Evolutionary conservation across 2,797 vertebrate genomes (phyloP).

Genomic region (Brotula barbata): DNA sequence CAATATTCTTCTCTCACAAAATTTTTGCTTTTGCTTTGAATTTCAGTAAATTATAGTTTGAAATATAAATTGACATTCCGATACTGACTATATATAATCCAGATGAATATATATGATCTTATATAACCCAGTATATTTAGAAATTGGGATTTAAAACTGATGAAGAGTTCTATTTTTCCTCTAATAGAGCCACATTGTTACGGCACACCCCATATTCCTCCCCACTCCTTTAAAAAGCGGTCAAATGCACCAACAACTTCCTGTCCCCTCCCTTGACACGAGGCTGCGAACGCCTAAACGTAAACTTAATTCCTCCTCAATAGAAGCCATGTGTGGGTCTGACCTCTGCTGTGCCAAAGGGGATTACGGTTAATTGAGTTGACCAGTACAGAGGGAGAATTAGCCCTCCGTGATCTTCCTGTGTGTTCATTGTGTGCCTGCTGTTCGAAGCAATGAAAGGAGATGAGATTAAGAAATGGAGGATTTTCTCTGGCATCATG

Average conservation of each 20-base stretch:
- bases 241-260: constrained; percentile 16
- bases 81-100: background rate
- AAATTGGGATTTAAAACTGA: too few relatives aligned
- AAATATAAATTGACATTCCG: constrained; percentile 28
- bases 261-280: constrained; percentile 24
- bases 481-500: constrained; percentile 6
- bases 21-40: too few relatives aligned
- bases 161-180: too few relatives aligned
- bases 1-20: constrained; percentile 9
- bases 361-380: constrained; percentile 65
- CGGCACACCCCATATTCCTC: constrained; percentile 18
- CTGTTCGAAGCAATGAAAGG: constrained; percentile 28
- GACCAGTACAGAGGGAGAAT: constrained; percentile 46
- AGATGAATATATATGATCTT: constrained; percentile 13
- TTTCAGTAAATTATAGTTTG: constrained; percentile 5
- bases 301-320: constrained; percentile 44
- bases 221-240: constrained; percentile 6
- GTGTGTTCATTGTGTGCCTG: constrained; percentile 25
- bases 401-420: constrained; percentile 41
- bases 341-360: constrained; percentile 29
- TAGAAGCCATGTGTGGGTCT: constrained; percentile 34
- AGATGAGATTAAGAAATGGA: constrained; percentile 29
- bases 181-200: background rate
- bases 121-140: too few relatives aligned
- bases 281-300: constrained; percentile 23